Percentiles rank a stretch among this genome's conserved stretches.
These are phyloP conservation scores for Zoanthus gigantus DNA, from an alignment of 92 coral and sea anemone genomes.

Conservation along the genomic window DNA sequence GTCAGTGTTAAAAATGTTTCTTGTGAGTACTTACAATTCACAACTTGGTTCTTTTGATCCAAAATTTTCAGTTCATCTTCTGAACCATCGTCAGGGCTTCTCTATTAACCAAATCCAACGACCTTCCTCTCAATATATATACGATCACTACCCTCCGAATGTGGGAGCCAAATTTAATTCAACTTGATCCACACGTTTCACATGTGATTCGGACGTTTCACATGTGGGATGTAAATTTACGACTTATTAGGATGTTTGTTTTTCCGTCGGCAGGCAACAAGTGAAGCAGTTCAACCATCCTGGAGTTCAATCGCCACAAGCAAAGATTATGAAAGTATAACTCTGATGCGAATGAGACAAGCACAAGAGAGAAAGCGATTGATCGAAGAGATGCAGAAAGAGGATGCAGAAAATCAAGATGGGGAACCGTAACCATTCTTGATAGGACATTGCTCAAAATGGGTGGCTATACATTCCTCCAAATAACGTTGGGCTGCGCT, in stretches of 20 bases:
- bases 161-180: too few relatives aligned
- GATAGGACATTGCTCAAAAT: not conserved
- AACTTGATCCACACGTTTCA: too few relatives aligned
- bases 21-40: too few relatives aligned
- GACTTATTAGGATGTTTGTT: not conserved
- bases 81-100: too few relatives aligned
- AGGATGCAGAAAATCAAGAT: conserved; percentile 52
- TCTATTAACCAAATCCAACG: too few relatives aligned
- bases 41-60: too few relatives aligned
- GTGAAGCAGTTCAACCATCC: conserved; percentile 4
- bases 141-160: too few relatives aligned
- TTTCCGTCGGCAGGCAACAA: not conserved
- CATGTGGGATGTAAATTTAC: too few relatives aligned
- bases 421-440: not conserved
- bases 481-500: not conserved
- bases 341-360: conserved; percentile 94
- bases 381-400: conserved; percentile 83
- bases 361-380: conserved; percentile 93
- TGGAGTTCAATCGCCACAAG: conserved; percentile 45
- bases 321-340: conserved; percentile 89
- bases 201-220: too few relatives aligned
- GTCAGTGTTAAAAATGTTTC: too few relatives aligned
- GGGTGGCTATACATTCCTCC: not conserved
- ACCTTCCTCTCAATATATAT: too few relatives aligned
- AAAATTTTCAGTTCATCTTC: too few relatives aligned